Evolutionary conservation across 2,888 invertebrate genomes (phyloP).

Genomic region (Caenorhabditis doughertyi): DNA sequence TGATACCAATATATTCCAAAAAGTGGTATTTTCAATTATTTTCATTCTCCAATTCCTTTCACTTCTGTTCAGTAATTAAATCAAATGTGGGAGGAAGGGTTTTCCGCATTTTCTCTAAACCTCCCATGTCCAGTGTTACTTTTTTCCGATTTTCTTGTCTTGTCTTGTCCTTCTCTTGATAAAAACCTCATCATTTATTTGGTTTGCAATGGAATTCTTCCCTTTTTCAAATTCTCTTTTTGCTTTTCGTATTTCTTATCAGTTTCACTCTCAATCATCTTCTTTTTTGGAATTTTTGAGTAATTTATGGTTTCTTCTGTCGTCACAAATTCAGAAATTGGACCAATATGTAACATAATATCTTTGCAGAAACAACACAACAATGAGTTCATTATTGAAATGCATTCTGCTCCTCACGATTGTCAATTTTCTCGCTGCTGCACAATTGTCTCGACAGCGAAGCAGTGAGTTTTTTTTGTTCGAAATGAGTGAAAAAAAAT

Average conservation of each 20-base stretch:
- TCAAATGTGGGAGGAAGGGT: constrained; percentile 9
- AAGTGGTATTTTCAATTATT: constrained; percentile 2
- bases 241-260: constrained; percentile 14
- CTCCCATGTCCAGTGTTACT: neutral
- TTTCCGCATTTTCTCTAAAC: constrained; percentile 24
- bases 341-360: neutral
- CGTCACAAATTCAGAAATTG: no score
- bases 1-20: no score
- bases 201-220: constrained; percentile 12
- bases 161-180: constrained; percentile 32
- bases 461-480: constrained; percentile 50
- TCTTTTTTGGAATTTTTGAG: neutral
- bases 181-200: constrained; percentile 21
- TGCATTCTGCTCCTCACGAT: constrained; percentile 37
- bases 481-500: neutral
- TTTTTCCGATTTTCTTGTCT: neutral
- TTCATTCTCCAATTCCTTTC: neutral
- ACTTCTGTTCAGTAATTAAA: constrained; percentile 31
- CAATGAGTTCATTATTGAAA: constrained; percentile 34
- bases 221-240: neutral
- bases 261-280: neutral
- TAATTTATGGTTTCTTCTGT: neutral
- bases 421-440: constrained; percentile 30
- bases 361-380: constrained; percentile 22
- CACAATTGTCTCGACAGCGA: constrained; percentile 36